Evolutionary conservation across 2,888 invertebrate species (phyloP).

Genomic region (Heliconius erato): DNA sequence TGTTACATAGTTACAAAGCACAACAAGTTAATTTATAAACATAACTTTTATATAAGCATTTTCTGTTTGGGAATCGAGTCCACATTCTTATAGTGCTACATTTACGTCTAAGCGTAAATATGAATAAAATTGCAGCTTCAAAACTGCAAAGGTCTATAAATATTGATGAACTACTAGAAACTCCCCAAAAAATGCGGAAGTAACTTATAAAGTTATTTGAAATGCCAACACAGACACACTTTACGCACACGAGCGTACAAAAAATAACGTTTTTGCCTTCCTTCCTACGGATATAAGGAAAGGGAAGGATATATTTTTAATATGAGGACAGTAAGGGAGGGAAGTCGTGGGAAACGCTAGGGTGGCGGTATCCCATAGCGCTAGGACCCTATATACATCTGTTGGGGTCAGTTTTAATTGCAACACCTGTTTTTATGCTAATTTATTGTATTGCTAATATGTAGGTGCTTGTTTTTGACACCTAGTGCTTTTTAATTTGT

Average conservation of each 20-base stretch:
- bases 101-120: not conserved
- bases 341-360: slow-evolving; percentile 81
- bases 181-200: slow-evolving; percentile 33
- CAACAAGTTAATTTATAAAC: not conserved
- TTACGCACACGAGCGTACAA: slow-evolving; percentile 76
- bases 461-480: slow-evolving; percentile 20
- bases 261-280: slow-evolving; percentile 78
- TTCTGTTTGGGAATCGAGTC: not conserved
- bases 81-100: not conserved
- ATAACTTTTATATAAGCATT: not conserved
- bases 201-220: slow-evolving; percentile 29
- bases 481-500: not conserved
- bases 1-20: not conserved
- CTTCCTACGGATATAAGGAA: slow-evolving; percentile 80
- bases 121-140: not conserved
- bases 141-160: not conserved
- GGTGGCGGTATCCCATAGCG: slow-evolving; percentile 83
- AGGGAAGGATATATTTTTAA: slow-evolving; percentile 55
- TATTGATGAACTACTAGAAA: not conserved
- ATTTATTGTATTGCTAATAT: slow-evolving; percentile 41
- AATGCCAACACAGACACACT: slow-evolving; percentile 47
- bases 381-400: slow-evolving; percentile 46
- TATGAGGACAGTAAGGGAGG: slow-evolving; percentile 62
- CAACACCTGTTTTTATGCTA: slow-evolving; percentile 65
- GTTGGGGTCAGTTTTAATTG: slow-evolving; percentile 57